Base-by-base conservation (phyloP, 2,113 vertebrate genomes). In the Nymphicus hollandicus region DNA sequence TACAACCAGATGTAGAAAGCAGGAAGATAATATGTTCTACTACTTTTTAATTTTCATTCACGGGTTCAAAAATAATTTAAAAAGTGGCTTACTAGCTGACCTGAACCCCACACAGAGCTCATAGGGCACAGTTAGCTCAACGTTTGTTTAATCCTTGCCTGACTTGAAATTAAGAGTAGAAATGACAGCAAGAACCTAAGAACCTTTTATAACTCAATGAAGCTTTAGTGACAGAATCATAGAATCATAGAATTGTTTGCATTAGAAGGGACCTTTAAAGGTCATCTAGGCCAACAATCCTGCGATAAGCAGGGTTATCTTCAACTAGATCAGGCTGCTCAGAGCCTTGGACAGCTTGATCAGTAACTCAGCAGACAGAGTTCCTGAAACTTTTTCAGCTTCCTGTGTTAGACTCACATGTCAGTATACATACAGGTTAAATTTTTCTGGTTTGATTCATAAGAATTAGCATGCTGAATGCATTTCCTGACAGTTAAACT, bases 1-100 rank as follows among this genome's bases (percentile, higher is more conserved):
- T 65, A 71, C 94, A 96, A 76, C 29, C 28, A 52, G 24, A 6
- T 87, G 37, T 94, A 78, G 39, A 69, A 88, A 92, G 20, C 29
- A 71, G 56, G 56, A 17, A 47, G n/a, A 29, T 65, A 66, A 79
- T 68, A 25, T 31, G 1, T 7, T 50, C 14, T 28, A 37, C 8
- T 10, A 43, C 9, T 71, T 69, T 66, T 22, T 88, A 31, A 74
- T 95, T 96, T 95, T 87, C 37, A 72, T 55, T 74, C 43, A 37
- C 6, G 28, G 7, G 27, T 83, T 93, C 10, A 73, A 95, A 92
- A 88, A 68, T 88, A 65, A 76, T 74, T 94, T 85, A 44, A 13
- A 63, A 11, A 64, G 44, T 17, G 22, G 2, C 28, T 87, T 89
- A 80, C 46, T n/a, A 93, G 14, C 25, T 52, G 87, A 89, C 37